A percentile compares a stretch with the other conserved stretches of the same genome.
Conservation (phyloP, 1,140 invertebrate species). For the Calosoma granatense region DNA sequence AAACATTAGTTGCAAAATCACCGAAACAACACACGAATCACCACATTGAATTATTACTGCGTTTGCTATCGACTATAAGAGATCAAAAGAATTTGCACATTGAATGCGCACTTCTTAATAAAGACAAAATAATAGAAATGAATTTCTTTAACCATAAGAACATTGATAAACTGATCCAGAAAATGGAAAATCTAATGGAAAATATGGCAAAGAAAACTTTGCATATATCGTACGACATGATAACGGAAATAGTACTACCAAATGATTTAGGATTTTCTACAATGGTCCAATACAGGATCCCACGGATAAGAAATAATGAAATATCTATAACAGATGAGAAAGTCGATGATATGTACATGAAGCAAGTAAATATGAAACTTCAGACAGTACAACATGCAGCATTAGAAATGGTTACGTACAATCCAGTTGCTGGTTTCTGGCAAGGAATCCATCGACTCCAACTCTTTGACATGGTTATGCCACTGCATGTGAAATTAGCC, state of each 20-base stretch:
- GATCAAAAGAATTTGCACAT: background rate
- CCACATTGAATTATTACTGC: too few relatives aligned
- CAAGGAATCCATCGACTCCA: constrained; percentile 29
- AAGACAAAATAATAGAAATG: background rate
- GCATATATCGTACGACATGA: background rate
- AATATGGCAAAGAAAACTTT: background rate
- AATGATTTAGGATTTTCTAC: background rate
- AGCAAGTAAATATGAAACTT: background rate
- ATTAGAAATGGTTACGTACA: constrained; percentile 29
- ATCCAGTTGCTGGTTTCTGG: constrained; percentile 32
- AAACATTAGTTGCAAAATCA: background rate
- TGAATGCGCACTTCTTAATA: background rate
- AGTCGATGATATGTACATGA: background rate
- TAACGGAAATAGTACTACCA: background rate
- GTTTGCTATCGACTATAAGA: too few relatives aligned
- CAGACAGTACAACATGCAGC: background rate
- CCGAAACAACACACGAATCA: background rate
- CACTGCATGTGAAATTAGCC: too few relatives aligned
- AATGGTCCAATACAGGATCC: too few relatives aligned
- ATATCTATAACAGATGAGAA: background rate
- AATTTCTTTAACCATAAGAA: background rate
- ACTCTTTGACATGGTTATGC: constrained; percentile 22
- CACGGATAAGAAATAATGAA: constrained; percentile 3
- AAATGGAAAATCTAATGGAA: too few relatives aligned
- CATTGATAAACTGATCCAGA: background rate